These are phyloP conservation scores for Saccostrea glomerata DNA, from an alignment of 1,140 invertebrate genomes.

Conservation along the genomic window DNA sequence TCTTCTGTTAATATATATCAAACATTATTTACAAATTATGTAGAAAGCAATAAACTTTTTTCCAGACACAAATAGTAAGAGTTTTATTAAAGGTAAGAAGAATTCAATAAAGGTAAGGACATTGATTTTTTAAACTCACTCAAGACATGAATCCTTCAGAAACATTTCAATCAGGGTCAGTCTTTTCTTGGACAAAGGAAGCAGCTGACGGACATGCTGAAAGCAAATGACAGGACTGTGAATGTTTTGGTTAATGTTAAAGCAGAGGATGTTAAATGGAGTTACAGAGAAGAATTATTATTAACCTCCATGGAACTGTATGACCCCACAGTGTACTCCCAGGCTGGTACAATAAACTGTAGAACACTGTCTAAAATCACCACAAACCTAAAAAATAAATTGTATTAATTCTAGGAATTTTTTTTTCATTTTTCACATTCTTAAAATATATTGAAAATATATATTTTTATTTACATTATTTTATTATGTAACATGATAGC, in stretches of 20 bases:
- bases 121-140: constrained; percentile 62
- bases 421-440: too few relatives aligned
- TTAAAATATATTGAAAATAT: too few relatives aligned
- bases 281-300: not conserved
- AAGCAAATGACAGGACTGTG: constrained; percentile 34
- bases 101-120: too few relatives aligned
- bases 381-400: constrained; percentile 70
- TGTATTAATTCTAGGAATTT: too few relatives aligned
- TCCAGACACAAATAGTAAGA: too few relatives aligned
- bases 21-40: not conserved
- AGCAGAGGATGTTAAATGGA: too few relatives aligned
- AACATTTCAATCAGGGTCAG: constrained; percentile 75
- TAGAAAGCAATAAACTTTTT: not conserved
- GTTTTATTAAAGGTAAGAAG: not conserved
- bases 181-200: constrained; percentile 76
- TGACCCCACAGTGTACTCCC: constrained; percentile 74
- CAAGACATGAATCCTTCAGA: constrained; percentile 73
- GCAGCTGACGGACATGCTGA: constrained; percentile 74
- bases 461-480: too few relatives aligned
- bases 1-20: constrained; percentile 53
- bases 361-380: constrained; percentile 75
- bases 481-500: too few relatives aligned
- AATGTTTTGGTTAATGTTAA: not conserved
- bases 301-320: constrained; percentile 61
- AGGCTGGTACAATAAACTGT: constrained; percentile 74